Percentiles rank a stretch among this genome's conserved stretches.
Evolutionary conservation across 2,113 vertebrate genomes (phyloP).

Genomic region (Syngnathoides biaculeatus): DNA sequence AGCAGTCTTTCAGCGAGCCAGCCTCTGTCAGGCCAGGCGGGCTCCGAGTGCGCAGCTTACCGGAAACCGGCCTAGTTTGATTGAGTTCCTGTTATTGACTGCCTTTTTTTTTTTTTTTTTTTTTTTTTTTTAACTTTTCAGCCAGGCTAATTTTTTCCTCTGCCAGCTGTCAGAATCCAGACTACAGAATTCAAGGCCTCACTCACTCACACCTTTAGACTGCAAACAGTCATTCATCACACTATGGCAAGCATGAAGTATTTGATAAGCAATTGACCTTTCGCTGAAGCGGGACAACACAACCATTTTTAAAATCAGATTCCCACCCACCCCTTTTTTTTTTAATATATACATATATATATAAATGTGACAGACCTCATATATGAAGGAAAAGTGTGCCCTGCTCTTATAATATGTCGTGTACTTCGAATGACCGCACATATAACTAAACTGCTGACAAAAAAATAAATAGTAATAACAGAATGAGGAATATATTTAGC

Average conservation of each 20-base stretch:
- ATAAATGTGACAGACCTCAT: constrained; percentile 4
- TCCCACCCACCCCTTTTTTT: too few species aligned
- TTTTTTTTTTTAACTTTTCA: constrained; percentile 34
- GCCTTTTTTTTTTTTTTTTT: constrained; percentile 47
- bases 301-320: background rate
- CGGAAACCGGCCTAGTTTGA: constrained; percentile 87
- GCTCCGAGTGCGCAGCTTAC: constrained; percentile 67
- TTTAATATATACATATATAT: too few species aligned
- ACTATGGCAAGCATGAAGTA: constrained; percentile 39
- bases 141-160: constrained; percentile 58
- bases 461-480: too few species aligned
- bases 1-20: constrained; percentile 59
- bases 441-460: too few species aligned
- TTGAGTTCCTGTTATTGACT: constrained; percentile 94
- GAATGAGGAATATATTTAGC: background rate
- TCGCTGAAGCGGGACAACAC: background rate
- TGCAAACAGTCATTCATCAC: constrained; percentile 59
- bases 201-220: constrained; percentile 27
- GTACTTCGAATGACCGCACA: background rate
- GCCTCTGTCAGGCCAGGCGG: constrained; percentile 60
- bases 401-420: background rate
- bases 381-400: background rate
- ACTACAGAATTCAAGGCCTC: constrained; percentile 49
- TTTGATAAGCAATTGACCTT: constrained; percentile 47
- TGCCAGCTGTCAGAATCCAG: constrained; percentile 66